These are phyloP conservation scores for Sthenelais limicola DNA, from an alignment of 2,888 invertebrate species.

Conservation along the genomic window DNA sequence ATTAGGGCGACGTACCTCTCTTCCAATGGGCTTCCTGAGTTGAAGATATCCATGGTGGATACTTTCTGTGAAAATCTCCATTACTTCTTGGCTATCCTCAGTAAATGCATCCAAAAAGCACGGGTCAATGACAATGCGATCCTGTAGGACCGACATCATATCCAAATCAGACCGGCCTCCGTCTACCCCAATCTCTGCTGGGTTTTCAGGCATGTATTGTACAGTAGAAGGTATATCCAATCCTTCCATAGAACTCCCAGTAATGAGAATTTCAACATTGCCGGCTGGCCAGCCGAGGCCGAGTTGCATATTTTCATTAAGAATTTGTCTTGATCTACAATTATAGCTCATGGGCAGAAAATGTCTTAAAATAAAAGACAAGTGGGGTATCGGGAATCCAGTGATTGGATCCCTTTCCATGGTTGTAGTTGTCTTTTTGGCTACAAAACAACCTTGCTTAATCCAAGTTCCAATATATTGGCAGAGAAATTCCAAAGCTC, in stretches of 20 bases:
- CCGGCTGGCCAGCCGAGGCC: too few relatives aligned
- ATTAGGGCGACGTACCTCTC: too few relatives aligned
- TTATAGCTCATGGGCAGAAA: conserved; percentile 13
- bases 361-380: conserved; percentile 1
- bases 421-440: too few relatives aligned
- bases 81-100: not conserved
- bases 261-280: not conserved
- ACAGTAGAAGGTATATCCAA: not conserved
- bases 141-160: not conserved
- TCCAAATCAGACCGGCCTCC: conserved; percentile 10
- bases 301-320: too few relatives aligned
- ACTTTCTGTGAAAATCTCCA: conserved; percentile 12
- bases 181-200: not conserved
- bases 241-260: not conserved
- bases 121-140: conserved; percentile 1
- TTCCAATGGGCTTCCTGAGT: too few relatives aligned
- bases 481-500: too few relatives aligned
- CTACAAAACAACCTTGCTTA: too few relatives aligned
- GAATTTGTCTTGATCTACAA: too few relatives aligned
- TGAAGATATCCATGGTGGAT: conserved; percentile 21
- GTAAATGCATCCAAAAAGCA: not conserved
- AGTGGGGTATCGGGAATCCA: conserved; percentile 7
- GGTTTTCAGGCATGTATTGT: not conserved
- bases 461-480: too few relatives aligned
- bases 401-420: conserved; percentile 13